Base-by-base conservation (phyloP, 2,113 vertebrate genomes). In the Lycaon pictus region DNA sequence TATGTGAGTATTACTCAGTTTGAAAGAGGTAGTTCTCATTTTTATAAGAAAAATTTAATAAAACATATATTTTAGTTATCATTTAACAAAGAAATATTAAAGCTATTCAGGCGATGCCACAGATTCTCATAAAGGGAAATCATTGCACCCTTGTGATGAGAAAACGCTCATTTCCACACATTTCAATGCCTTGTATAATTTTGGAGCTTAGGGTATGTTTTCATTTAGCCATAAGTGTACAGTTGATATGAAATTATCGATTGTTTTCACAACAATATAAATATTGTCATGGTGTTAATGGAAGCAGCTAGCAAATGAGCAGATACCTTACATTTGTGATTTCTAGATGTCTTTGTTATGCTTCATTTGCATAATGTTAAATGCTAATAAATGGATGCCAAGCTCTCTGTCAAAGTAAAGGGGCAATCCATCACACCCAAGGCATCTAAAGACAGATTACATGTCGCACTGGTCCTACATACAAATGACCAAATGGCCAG, bases 1-100 rank as follows among this genome's bases (percentile, higher is more conserved):
- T 37, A 16, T 4, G 5, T 96, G 56, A 94, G 48, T 77, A 81
- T 77, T 79, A 69, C 77, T 97, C 94, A 96, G 88, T 90, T 96
- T 97, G 90, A 96, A 96, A 96, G 82, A 79, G 53, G 56, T 92
- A 95, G 95, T 90, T 96, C 62, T 95, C 97, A 94, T 96, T 98
- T 98, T 98, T 98, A 96, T 97, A 98, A 96, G 90, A 96, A 95
- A 93, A 95, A 35, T 60, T 62, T 90, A 98, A 94, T 88, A 94
- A 90, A 90, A 71, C 97, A 94, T 98, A 98, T 98, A 98, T 98
- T 97, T 97, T 98, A 97, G 76, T 97, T 98, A 97, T 95, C 86
- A 96, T 96, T 97, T 94, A 92, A 91, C 90, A 94, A 97, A 96
- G 43, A 97, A 95, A 72, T 92, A 88, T 88, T 90, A 95, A 93